A percentile compares a stretch with the other conserved stretches of the same genome.
phyloP scores from a whole-genome alignment of 2,113 vertebrate species.

The Paraplagusia blochii region DNA sequence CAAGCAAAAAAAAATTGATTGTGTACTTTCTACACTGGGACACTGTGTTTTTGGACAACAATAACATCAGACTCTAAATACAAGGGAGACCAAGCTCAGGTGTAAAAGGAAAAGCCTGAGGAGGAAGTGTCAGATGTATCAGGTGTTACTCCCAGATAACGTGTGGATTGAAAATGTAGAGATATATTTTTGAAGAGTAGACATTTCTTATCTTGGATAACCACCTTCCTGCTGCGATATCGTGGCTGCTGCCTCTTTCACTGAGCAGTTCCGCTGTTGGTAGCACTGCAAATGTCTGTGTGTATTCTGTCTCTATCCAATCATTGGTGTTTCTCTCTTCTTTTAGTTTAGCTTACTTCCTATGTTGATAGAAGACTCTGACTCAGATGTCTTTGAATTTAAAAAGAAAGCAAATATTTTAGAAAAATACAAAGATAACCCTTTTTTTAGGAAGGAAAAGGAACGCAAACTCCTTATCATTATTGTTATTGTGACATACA shows the following conservation, averaged over 20 bases:
- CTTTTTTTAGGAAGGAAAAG: no score
- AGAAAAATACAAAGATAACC: no score
- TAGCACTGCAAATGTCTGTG: conserved; percentile 14
- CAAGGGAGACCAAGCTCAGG: conserved; percentile 3
- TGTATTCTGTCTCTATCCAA: conserved; percentile 1
- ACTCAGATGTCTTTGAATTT: no score
- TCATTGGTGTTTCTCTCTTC: no score
- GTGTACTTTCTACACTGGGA: no score
- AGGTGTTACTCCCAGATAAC: conserved; percentile 69
- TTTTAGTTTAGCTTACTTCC: no score
- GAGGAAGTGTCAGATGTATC: conserved; percentile 10
- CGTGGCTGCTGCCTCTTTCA: conserved; percentile 47
- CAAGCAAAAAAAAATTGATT: neutral
- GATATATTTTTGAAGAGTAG: conserved; percentile 68
- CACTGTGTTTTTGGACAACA: no score
- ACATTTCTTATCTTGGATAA: conserved; percentile 69
- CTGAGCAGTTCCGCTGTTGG: conserved; percentile 42
- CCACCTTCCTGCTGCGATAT: conserved; percentile 66
- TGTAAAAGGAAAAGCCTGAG: conserved; percentile 55
- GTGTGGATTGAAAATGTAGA: conserved; percentile 63
- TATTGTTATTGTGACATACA: no score
- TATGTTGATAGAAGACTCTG: no score
- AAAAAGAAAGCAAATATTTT: no score
- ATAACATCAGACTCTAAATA: no score
- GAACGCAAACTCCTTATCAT: no score